Conservation (phyloP, 2,888 invertebrate genomes). For the Pheosia gnoma region DNA sequence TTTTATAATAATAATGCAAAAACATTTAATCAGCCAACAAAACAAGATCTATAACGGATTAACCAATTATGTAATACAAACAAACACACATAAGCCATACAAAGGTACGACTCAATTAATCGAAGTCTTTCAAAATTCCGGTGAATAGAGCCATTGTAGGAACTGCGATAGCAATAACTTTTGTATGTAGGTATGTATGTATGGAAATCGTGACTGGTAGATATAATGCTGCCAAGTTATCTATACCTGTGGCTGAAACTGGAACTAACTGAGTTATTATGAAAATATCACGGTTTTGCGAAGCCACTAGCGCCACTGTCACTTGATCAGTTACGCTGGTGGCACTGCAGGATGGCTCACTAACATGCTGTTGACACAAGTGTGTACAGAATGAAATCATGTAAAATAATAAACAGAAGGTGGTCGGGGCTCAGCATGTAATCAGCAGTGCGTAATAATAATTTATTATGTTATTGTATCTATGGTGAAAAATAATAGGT, state of each 20-base stretch:
- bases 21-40: conserved; percentile 19
- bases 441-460: background rate
- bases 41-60: conserved; percentile 41
- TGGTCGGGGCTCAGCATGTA: conserved; percentile 1
- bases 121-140: conserved; percentile 40
- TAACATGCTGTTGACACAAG: conserved; percentile 36
- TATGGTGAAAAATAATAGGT: background rate
- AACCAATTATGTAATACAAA: conserved; percentile 46
- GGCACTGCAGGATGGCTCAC: conserved; percentile 22
- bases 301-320: background rate
- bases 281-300: conserved; percentile 10
- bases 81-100: conserved; percentile 38
- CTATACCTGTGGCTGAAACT: background rate
- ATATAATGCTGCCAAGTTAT: background rate
- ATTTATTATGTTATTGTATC: background rate
- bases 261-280: background rate
- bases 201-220: conserved; percentile 12
- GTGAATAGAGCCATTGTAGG: conserved; percentile 40
- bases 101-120: conserved; percentile 44
- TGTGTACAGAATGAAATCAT: conserved; percentile 36
- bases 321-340: conserved; percentile 12
- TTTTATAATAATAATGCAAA: conserved; percentile 1
- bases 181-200: conserved; percentile 19
- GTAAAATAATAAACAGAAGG: conserved; percentile 25
- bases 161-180: conserved; percentile 37